Conservation (phyloP, 2,113 vertebrate species). For the Menura novaehollandiae region DNA sequence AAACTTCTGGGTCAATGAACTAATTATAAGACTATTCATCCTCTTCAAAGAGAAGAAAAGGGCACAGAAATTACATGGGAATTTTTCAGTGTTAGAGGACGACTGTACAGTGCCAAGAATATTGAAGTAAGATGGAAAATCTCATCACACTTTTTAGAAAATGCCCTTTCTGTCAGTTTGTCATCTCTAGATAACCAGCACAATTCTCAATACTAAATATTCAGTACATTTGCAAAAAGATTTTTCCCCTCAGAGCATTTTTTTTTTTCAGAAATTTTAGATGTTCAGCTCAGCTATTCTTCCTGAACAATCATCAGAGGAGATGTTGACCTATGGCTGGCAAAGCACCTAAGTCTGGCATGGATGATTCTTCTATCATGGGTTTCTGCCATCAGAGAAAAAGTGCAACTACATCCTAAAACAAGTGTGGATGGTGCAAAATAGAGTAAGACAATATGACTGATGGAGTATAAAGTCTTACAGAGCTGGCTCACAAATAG, state of each 20-base stretch:
- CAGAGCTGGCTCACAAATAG: neutral
- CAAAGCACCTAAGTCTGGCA: neutral
- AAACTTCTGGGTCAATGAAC: neutral
- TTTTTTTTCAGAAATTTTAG: neutral
- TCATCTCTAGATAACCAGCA: neutral
- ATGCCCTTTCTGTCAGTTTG: neutral
- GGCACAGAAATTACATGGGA: neutral
- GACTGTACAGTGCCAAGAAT: neutral
- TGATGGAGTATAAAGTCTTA: neutral
- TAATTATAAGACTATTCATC: neutral
- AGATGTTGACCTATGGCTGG: neutral
- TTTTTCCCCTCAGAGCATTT: neutral
- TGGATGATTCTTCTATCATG: neutral
- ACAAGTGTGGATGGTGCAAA: neutral
- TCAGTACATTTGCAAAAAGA: neutral
- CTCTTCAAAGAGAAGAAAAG: neutral
- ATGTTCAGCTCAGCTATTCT: neutral
- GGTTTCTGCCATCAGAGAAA: neutral
- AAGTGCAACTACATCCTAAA: neutral
- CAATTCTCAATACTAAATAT: neutral
- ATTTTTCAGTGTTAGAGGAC: neutral
- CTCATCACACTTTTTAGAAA: neutral
- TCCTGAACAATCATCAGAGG: neutral
- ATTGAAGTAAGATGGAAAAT: neutral
- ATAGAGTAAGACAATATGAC: neutral